Evolutionary conservation across 2,797 vertebrate species (phyloP).

Genomic region (Chiroxiphia lanceolata): DNA sequence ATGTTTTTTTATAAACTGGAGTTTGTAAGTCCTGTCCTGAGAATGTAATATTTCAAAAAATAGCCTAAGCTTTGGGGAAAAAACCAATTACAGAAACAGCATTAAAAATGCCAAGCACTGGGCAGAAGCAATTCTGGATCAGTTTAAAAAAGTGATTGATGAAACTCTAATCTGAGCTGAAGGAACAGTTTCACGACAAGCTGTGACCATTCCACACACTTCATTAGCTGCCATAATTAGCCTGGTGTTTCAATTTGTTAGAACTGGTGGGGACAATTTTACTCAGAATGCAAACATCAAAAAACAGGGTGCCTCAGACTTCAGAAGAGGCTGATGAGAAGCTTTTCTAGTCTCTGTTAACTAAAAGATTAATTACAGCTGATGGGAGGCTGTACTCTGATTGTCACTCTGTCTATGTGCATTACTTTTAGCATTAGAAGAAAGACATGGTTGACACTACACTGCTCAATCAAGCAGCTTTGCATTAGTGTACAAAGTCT

Average conservation of each 20-base stretch:
- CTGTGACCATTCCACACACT: conserved; percentile 95
- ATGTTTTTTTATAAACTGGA: conserved; percentile 75
- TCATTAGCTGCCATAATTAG: conserved; percentile 98
- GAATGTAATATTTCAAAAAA: conserved; percentile 84
- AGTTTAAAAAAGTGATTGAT: conserved; percentile 93
- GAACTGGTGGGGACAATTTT: conserved; percentile 91
- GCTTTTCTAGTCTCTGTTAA: conserved; percentile 88
- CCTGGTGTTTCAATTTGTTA: conserved; percentile 92
- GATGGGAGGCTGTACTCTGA: conserved; percentile 79
- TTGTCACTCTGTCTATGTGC: conserved; percentile 81
- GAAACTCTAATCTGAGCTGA: conserved; percentile 94
- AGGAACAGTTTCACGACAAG: conserved; percentile 88
- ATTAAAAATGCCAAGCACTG: conserved; percentile 84
- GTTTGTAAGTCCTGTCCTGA: conserved; percentile 74
- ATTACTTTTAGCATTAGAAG: conserved; percentile 82
- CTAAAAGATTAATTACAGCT: conserved; percentile 94
- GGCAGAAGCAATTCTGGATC: conserved; percentile 84
- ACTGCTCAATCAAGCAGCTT: conserved; percentile 74
- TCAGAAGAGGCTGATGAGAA: conserved; percentile 88
- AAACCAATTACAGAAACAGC: conserved; percentile 86
- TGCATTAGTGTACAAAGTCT: conserved; percentile 60
- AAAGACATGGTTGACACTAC: conserved; percentile 78
- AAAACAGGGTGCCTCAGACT: conserved; percentile 87
- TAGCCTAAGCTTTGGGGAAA: conserved; percentile 80
- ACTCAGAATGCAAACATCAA: conserved; percentile 88